Percentiles rank a stretch among this genome's conserved stretches.
These are phyloP conservation scores for Gonioctena quinquepunctata DNA, from an alignment of 1,140 invertebrate species.

Conservation along the genomic window DNA sequence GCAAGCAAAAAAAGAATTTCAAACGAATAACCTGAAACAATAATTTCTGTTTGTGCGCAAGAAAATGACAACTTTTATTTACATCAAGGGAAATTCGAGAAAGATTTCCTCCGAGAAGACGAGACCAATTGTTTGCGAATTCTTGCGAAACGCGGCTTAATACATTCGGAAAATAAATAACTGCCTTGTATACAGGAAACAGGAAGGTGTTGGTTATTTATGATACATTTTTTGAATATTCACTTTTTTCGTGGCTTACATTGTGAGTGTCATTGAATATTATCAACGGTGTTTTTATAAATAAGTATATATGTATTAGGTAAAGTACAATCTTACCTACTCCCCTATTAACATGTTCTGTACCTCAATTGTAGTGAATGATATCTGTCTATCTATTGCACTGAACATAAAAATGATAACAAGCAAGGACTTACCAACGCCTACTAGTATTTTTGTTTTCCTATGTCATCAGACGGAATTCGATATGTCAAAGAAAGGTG, in stretches of 20 bases:
- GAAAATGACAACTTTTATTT: constrained; percentile 54
- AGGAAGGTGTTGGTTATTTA: constrained; percentile 54
- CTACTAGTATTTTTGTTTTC: no score
- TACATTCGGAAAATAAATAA: constrained; percentile 53
- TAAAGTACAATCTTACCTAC: no score
- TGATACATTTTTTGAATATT: constrained; percentile 53
- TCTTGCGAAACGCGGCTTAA: constrained; percentile 49
- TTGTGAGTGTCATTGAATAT: constrained; percentile 50
- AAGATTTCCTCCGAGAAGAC: constrained; percentile 50
- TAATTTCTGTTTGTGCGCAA: constrained; percentile 48
- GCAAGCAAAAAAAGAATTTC: constrained; percentile 3
- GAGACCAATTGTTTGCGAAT: constrained; percentile 48
- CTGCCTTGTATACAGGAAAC: constrained; percentile 45
- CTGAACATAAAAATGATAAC: no score
- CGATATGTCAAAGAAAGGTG: no score
- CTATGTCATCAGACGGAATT: no score
- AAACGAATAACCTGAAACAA: constrained; percentile 38
- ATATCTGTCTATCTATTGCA: no score
- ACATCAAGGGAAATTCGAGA: constrained; percentile 54
- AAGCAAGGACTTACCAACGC: no score
- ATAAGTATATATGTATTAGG: no score
- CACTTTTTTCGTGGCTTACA: constrained; percentile 51
- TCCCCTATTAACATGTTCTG: no score
- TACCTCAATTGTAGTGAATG: no score
- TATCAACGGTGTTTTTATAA: no score